Percentiles rank a stretch among this genome's conserved stretches.
These are phyloP conservation scores for Clarias batrachus DNA, from an alignment of 2,113 vertebrate genomes.

Conservation along the genomic window DNA sequence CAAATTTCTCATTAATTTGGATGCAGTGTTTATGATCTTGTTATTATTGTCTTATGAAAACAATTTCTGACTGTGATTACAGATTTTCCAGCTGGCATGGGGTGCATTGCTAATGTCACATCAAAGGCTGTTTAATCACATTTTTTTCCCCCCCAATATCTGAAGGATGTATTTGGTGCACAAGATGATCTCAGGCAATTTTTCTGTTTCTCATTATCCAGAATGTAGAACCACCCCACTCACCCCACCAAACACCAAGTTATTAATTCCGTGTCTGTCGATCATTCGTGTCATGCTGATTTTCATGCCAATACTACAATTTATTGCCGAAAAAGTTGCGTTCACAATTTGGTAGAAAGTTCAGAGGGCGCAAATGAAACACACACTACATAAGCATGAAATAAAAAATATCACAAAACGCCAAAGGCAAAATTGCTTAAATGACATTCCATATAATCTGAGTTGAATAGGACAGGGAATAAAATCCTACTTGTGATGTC, in stretches of 20 bases:
- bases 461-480: not conserved
- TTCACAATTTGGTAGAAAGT: not conserved
- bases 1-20: constrained; percentile 48
- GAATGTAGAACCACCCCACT: not conserved
- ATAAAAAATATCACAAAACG: not conserved
- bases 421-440: not conserved
- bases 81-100: constrained; percentile 42
- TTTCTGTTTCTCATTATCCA: not conserved
- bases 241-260: not conserved
- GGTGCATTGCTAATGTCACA: constrained; percentile 9
- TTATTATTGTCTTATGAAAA: constrained; percentile 45
- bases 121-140: constrained; percentile 43
- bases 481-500: not conserved
- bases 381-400: not conserved
- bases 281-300: not conserved
- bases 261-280: not conserved
- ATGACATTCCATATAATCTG: not conserved
- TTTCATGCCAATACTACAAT: not conserved
- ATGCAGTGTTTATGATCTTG: constrained; percentile 23
- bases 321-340: not conserved
- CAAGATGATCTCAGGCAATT: not conserved
- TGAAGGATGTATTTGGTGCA: constrained; percentile 6
- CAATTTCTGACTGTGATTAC: constrained; percentile 47
- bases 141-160: constrained; percentile 15
- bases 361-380: not conserved